Conservation (phyloP, 2,113 vertebrate genomes). For the Ictalurus punctatus region DNA sequence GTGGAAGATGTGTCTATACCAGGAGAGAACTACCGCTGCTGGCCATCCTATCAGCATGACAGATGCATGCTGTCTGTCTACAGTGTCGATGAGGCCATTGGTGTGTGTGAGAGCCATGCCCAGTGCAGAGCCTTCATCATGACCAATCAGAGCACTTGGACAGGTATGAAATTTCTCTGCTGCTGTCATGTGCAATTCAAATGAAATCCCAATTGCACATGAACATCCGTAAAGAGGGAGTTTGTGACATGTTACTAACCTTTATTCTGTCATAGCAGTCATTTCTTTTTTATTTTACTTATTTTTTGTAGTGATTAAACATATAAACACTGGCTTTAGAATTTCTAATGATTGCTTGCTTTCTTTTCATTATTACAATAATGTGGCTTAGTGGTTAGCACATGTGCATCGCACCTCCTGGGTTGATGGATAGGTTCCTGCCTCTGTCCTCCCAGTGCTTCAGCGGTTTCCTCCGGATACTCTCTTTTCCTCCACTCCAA, state of each 20-base stretch:
- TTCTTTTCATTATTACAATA: background rate
- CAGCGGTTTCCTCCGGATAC: too few relatives aligned
- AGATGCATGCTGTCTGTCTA: constrained; percentile 84
- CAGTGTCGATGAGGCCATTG: constrained; percentile 74
- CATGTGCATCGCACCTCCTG: too few relatives aligned
- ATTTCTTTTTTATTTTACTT: too few relatives aligned
- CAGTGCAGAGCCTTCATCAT: constrained; percentile 84
- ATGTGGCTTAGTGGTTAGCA: background rate
- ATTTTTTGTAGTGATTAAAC: too few relatives aligned
- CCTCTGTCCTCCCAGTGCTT: too few relatives aligned
- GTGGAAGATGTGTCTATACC: constrained; percentile 72
- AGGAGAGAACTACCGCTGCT: constrained; percentile 83
- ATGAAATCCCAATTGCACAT: background rate
- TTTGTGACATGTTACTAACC: background rate
- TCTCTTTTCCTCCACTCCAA: too few relatives aligned
- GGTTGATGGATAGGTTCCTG: too few relatives aligned
- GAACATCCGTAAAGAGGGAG: background rate
- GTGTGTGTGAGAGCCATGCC: constrained; percentile 81
- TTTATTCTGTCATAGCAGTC: background rate
- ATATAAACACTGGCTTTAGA: background rate
- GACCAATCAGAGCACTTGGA: constrained; percentile 88
- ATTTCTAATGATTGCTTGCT: background rate
- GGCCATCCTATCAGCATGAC: constrained; percentile 86
- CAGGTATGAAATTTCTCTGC: constrained; percentile 67
- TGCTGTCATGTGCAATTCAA: background rate